Conservation (phyloP, 1,140 invertebrate genomes). For the Elymnias hypermnestra region DNA sequence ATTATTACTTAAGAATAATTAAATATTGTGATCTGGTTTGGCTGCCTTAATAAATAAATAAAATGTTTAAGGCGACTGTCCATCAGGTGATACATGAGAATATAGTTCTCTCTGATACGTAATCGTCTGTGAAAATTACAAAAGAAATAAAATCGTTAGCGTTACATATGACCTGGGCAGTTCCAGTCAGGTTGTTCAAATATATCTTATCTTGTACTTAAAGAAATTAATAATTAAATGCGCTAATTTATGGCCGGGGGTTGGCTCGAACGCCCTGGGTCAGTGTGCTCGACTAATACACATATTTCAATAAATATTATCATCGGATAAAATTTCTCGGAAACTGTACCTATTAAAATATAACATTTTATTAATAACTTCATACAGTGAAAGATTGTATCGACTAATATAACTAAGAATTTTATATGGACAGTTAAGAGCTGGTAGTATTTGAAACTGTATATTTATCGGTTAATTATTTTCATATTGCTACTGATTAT, state of each 20-base stretch:
- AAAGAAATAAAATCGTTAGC: slow-evolving; percentile 70
- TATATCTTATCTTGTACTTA: slow-evolving; percentile 66
- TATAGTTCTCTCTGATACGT: slow-evolving; percentile 1
- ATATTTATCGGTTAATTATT: too few species aligned
- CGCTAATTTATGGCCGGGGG: slow-evolving; percentile 55
- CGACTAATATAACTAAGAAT: neutral
- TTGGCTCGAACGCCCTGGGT: slow-evolving; percentile 19
- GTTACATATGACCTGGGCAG: slow-evolving; percentile 67
- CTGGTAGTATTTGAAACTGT: too few species aligned
- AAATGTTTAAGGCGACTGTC: too few species aligned
- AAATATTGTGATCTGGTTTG: too few species aligned
- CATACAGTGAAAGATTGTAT: slow-evolving; percentile 19
- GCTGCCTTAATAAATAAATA: too few species aligned
- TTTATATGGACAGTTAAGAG: slow-evolving; percentile 1
- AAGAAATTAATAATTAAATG: slow-evolving; percentile 71
- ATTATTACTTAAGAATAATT: too few species aligned
- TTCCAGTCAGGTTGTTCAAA: slow-evolving; percentile 64
- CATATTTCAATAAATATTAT: slow-evolving; percentile 46
- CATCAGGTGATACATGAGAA: too few species aligned
- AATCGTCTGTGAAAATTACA: slow-evolving; percentile 50
- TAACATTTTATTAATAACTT: slow-evolving; percentile 27
- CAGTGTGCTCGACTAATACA: slow-evolving; percentile 38
- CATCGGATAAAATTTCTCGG: slow-evolving; percentile 36
- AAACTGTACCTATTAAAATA: slow-evolving; percentile 28
- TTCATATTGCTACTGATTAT: too few species aligned